Percentiles rank a stretch among this genome's conserved stretches.
These are phyloP conservation scores for Heliothis subflexa DNA, from an alignment of 1,140 invertebrate species.

Conservation along the genomic window DNA sequence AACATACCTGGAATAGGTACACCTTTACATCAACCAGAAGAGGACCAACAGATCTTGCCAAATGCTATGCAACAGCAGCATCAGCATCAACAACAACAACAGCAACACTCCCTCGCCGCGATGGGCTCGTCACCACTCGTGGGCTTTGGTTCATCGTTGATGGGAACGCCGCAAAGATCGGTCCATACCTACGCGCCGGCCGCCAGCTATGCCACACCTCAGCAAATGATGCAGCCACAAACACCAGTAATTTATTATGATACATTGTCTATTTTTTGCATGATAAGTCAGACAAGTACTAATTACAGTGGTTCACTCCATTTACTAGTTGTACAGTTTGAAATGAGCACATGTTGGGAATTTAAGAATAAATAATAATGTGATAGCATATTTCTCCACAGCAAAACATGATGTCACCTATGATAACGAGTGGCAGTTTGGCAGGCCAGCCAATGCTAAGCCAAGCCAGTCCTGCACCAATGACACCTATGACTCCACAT, in stretches of 20 bases:
- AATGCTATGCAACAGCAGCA: conserved; percentile 93
- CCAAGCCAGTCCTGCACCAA: conserved; percentile 91
- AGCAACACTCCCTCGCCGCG: conserved; percentile 86
- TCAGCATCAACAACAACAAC: conserved; percentile 87
- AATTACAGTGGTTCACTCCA: no score
- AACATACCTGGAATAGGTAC: conserved; percentile 96
- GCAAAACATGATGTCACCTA: conserved; percentile 95
- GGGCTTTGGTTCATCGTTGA: conserved; percentile 81
- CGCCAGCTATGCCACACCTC: conserved; percentile 90
- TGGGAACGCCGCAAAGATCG: conserved; percentile 89
- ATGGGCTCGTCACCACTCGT: conserved; percentile 87
- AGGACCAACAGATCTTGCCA: conserved; percentile 94
- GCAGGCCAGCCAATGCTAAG: conserved; percentile 85
- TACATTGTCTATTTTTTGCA: no score
- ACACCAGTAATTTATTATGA: conserved; percentile 89
- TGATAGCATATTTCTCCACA: conserved; percentile 70
- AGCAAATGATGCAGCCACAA: conserved; percentile 93
- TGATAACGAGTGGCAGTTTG: conserved; percentile 88
- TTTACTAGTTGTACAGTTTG: no score
- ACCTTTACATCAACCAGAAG: conserved; percentile 95
- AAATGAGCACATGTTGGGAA: no score
- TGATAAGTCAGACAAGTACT: no score
- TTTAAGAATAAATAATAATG: not conserved
- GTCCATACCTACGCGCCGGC: conserved; percentile 91
- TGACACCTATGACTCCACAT: conserved; percentile 97